phyloP scores from a whole-genome alignment of 2,113 vertebrate genomes.

The Nestor notabilis region DNA sequence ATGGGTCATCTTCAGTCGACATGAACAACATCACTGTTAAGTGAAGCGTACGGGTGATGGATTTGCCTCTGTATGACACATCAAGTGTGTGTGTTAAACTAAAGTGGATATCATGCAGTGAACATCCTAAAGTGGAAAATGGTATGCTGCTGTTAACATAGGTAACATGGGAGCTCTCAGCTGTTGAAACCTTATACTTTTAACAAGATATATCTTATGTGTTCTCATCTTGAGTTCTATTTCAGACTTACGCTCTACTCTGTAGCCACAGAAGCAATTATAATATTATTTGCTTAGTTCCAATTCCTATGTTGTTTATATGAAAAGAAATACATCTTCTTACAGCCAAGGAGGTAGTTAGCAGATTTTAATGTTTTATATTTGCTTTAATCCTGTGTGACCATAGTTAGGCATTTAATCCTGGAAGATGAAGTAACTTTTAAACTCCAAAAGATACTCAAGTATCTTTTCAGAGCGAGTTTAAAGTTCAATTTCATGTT shows the following conservation, averaged over 20 bases:
- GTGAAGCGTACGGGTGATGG: rapidly evolving
- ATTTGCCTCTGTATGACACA: background rate
- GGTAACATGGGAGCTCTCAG: background rate
- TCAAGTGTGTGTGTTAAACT: background rate
- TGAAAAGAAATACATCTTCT: background rate
- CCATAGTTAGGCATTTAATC: background rate
- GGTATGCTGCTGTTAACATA: rapidly evolving
- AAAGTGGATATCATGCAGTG: rapidly evolving
- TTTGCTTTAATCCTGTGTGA: background rate
- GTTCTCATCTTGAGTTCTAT: background rate
- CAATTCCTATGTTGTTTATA: background rate
- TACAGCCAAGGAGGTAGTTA: background rate
- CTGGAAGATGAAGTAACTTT: background rate
- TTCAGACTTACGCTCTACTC: background rate
- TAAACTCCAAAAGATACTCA: background rate
- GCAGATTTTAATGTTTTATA: background rate
- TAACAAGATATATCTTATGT: rapidly evolving
- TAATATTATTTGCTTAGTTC: background rate
- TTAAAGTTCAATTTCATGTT: background rate
- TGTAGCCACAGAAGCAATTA: background rate
- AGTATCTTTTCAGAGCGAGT: background rate
- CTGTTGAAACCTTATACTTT: background rate
- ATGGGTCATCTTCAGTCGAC: background rate
- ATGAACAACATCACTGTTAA: rapidly evolving
- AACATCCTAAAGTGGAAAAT: background rate